These are phyloP conservation scores for Micromesistius poutassou DNA, from an alignment of 2,797 vertebrate species.

Conservation along the genomic window DNA sequence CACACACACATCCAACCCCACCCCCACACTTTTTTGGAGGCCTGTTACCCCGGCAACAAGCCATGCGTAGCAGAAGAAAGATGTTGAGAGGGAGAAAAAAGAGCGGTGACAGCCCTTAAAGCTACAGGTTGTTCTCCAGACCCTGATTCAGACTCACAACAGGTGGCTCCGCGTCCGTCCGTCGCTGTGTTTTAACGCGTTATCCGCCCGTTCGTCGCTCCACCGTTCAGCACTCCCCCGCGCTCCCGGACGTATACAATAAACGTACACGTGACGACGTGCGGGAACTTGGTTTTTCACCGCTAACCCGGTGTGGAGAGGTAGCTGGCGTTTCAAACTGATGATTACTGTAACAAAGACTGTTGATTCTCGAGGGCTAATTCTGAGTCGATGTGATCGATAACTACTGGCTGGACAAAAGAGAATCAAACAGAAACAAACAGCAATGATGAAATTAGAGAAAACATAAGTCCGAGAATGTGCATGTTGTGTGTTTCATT, in stretches of 20 bases:
- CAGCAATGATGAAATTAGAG: too few species aligned
- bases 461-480: too few species aligned
- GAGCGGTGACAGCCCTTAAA: slow-evolving; percentile 61
- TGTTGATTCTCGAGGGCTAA: too few species aligned
- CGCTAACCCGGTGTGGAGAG: neutral
- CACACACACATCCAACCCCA: neutral
- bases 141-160: slow-evolving; percentile 14
- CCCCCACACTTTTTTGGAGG: slow-evolving; percentile 33
- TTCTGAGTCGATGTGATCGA: too few species aligned
- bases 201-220: neutral
- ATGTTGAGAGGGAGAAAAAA: slow-evolving; percentile 43
- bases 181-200: neutral
- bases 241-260: neutral
- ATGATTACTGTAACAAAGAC: too few species aligned
- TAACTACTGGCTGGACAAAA: too few species aligned
- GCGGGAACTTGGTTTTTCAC: neutral
- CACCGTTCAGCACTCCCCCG: neutral
- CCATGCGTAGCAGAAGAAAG: slow-evolving; percentile 58
- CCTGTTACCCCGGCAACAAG: slow-evolving; percentile 73
- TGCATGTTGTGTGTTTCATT: too few species aligned
- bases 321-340: neutral
- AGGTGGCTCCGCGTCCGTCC: neutral
- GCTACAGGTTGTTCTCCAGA: slow-evolving; percentile 41
- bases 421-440: too few species aligned
- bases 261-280: neutral